Conservation (phyloP, 2,113 vertebrate species). For the Atrichornis clamosus region DNA sequence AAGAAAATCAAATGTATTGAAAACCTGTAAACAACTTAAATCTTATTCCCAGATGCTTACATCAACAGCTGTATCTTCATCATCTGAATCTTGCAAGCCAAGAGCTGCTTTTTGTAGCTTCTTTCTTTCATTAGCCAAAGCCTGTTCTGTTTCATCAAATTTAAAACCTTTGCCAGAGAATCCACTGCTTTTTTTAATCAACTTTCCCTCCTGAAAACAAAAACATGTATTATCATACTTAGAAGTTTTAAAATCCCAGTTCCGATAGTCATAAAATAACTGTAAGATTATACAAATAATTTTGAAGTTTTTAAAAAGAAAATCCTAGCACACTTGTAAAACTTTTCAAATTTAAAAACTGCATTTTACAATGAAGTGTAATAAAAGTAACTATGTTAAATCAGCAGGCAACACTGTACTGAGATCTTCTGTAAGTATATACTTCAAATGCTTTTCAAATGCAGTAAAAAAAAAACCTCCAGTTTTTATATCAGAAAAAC, state of each 20-base stretch:
- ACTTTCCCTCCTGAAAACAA: conserved; percentile 87
- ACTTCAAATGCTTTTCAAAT: background rate
- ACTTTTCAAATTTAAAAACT: background rate
- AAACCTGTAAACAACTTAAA: background rate
- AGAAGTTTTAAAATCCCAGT: background rate
- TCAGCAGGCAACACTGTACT: background rate
- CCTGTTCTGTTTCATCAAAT: conserved; percentile 97
- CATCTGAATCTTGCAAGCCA: conserved; percentile 95
- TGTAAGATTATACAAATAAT: background rate
- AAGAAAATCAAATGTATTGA: background rate
- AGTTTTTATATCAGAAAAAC: background rate
- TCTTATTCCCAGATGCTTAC: conserved; percentile 73
- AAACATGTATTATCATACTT: background rate
- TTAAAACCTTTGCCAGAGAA: conserved; percentile 99
- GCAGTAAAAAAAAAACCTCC: background rate
- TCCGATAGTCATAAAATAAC: background rate
- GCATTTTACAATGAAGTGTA: background rate
- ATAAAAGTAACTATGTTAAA: background rate
- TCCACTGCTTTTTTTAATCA: conserved; percentile 96
- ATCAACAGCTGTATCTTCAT: conserved; percentile 93
- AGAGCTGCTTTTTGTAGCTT: conserved; percentile 97
- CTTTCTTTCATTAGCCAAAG: conserved; percentile 95
- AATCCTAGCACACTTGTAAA: background rate
- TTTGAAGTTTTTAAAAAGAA: background rate
- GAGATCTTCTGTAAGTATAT: background rate